Evolutionary conservation across 2,113 vertebrate genomes (phyloP), one percentile per base, ranked within the genome.

Genomic region (Halichoerus grypus): DNA sequence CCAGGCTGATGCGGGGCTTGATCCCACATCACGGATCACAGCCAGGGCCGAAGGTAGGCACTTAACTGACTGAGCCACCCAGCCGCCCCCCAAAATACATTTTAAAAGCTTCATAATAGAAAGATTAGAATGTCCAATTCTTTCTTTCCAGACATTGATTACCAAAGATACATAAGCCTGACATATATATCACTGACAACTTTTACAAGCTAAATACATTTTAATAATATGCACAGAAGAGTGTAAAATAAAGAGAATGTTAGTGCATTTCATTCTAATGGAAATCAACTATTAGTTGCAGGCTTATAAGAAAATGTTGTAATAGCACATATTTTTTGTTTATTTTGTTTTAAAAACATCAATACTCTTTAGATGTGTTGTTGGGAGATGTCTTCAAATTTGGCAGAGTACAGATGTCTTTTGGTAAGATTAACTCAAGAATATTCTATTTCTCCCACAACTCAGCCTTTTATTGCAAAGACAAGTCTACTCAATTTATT

Each of bases 311-410:
- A 88, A 85, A 69, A 84, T 74, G 18, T 46, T 89, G 18, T 24
- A 79, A 61, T 59, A 61, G 19, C 18, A 80, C 2, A 24, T 31
- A 42, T 19, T 88, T 94, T 79, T 53, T 7, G 18, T 51, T 36
- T 82, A 39, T 72, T 92, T 96, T 76, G 1, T 55, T 96, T 92
- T 55, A 53, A 18, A 82, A 71, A 85, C 19, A 89, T 59, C 15
- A 65, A 19, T 90, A 26, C 46, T 51, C 33, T 95, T 95, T 10
- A 94, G 46, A 82, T 85, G 65, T 77, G 72, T 31, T 85, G 16
- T 59, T 83, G 53, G 36, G n/a, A 90, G 33, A 51, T 93, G 24
- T 86, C 89, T 91, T 71, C n/a, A 91, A 4, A n/a, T 79, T 85
- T 51, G 51, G 24, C 33, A 33, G 26, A 59, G 59, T 57, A n/a